Evolutionary conservation across 2,113 vertebrate species (phyloP), one percentile per base, ranked within the genome.

Genomic region (Choloepus hoffmanni): DNA sequence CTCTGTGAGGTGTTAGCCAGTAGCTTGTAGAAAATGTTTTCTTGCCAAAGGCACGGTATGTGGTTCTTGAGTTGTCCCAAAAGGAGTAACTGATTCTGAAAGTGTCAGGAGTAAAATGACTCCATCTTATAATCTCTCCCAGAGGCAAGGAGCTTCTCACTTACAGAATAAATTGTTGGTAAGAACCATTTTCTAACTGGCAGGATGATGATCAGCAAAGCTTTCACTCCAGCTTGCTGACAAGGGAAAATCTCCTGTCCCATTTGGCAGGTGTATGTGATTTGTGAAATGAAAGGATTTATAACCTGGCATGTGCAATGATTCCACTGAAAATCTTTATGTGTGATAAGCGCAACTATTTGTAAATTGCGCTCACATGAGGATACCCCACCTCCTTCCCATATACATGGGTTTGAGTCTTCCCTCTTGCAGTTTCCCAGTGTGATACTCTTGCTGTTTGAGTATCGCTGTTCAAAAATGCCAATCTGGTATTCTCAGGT

Each of bases 21-120:
- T 83, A 95, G 74, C 89, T 96, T 96, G 36, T 53, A 98, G 95
- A 97, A 95, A 95, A 98, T 96, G 2, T 96, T 98, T 96, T 97
- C 79, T 92, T 97, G 92, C 36, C 90, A 96, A 87, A 96, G 87
- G 89, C 96, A 95, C 43, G 67, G 94, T 95, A 19, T 0, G 33
- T 94, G 72, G 87, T 89, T 53, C 60, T 91, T 65, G 68, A 93
- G 48, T 95, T 96, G 86, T 92, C 43, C 95, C 82, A 90, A 12
- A 68, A 92, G 90, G 70, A 89, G 48, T 53, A 96, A 78, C 85
- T 76, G 84, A 86, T 67, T 97, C 91, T 36, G 58, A 95, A 97
- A 40, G 77, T 92, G 43, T 93, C 83, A 86, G 94, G 55, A 65
- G 93, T 91, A 95, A 98, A 53, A 81, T 70, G 36, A 86, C 78